Conservation (phyloP, 35 echinoderm and acorn worm species). For the Stichopus chloronotus region DNA sequence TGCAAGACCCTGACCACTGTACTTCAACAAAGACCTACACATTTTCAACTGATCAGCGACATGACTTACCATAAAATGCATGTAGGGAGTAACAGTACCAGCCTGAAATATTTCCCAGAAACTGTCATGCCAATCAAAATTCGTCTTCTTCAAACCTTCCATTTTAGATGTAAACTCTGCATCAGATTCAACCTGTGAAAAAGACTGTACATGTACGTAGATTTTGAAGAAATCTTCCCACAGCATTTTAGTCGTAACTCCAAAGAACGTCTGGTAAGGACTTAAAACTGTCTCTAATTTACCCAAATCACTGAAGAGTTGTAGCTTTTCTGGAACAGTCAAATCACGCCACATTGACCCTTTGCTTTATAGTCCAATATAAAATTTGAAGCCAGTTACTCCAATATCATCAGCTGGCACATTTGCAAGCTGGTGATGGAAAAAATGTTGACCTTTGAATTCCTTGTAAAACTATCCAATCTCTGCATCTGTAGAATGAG, state of each 20-base stretch:
- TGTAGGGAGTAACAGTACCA: conserved; percentile 1
- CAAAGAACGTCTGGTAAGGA: not conserved
- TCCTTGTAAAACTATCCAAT: conserved; percentile 16
- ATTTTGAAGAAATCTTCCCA: conserved; percentile 26
- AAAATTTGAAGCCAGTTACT: too few species aligned
- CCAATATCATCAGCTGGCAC: not conserved
- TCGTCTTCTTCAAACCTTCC: conserved; percentile 2
- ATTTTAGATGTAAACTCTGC: conserved; percentile 1
- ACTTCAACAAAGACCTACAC: conserved; percentile 11
- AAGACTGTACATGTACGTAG: not conserved
- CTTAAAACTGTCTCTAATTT: not conserved
- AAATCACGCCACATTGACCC: conserved; percentile 17
- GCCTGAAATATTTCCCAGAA: not conserved
- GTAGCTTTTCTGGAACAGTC: not conserved
- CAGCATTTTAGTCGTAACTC: not conserved
- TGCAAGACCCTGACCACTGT: conserved; percentile 26
- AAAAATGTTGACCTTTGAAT: not conserved
- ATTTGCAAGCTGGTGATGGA: not conserved
- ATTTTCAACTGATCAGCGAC: not conserved
- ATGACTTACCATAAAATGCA: conserved; percentile 20
- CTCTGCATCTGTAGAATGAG: not conserved
- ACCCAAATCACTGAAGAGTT: not conserved
- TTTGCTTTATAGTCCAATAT: too few species aligned
- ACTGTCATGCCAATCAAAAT: conserved; percentile 1
- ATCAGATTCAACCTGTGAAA: not conserved